These are phyloP conservation scores for Zaprionus capensis DNA, from an alignment of 1,140 invertebrate genomes.

Conservation along the genomic window DNA sequence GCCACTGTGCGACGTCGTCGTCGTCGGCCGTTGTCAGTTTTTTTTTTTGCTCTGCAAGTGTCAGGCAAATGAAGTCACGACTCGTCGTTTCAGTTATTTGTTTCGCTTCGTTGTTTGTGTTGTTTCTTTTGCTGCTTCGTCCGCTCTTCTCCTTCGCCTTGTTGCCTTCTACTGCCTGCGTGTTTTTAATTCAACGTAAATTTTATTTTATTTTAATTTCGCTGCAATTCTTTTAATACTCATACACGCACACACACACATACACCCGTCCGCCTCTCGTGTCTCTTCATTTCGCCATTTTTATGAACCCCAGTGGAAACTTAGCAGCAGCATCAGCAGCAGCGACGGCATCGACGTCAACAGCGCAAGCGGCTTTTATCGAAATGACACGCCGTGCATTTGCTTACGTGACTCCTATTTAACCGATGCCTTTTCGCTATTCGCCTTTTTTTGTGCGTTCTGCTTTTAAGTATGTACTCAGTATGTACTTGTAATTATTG, in stretches of 20 bases:
- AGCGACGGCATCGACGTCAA: not conserved
- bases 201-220: constrained; percentile 83
- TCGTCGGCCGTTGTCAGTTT: constrained; percentile 19
- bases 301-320: constrained; percentile 44
- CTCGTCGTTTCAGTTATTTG: constrained; percentile 64
- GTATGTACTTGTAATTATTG: constrained; percentile 52
- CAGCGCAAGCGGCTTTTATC: constrained; percentile 52
- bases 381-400: constrained; percentile 55
- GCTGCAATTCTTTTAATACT: constrained; percentile 76
- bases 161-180: constrained; percentile 28
- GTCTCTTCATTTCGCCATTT: constrained; percentile 30
- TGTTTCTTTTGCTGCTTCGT: not conserved
- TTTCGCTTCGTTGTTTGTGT: constrained; percentile 25
- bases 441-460: constrained; percentile 1
- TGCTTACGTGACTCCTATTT: constrained; percentile 62
- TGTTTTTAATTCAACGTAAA: constrained; percentile 80
- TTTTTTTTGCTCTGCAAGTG: constrained; percentile 60
- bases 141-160: constrained; percentile 19
- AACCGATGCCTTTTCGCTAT: constrained; percentile 30
- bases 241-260: constrained; percentile 14
- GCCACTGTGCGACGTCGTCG: too few relatives aligned
- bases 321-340: constrained; percentile 5
- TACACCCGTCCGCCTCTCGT: not conserved
- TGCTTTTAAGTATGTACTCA: constrained; percentile 28
- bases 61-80: constrained; percentile 83